Conservation (phyloP, 1,140 invertebrate genomes). For the Sycophila sp. region DNA sequence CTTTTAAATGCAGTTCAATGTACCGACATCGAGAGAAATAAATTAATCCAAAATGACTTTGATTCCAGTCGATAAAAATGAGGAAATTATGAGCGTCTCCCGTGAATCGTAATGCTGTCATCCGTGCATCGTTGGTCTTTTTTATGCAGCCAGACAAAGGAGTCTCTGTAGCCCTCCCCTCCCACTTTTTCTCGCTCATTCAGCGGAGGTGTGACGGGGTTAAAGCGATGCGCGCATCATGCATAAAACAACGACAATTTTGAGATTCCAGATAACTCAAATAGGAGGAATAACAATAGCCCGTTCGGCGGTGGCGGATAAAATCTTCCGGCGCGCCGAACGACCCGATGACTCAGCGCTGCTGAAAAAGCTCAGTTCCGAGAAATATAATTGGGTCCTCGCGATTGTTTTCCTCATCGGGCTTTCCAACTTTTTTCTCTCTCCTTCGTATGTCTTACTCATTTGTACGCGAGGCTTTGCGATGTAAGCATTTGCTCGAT, state of each 20-base stretch:
- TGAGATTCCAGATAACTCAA: conserved; percentile 12
- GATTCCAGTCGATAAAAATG: no score
- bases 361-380: neutral
- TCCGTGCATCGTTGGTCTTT: no score
- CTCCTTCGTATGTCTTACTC: no score
- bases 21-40: no score
- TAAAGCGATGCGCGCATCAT: conserved; percentile 8
- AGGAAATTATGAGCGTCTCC: no score
- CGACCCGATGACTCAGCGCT: neutral
- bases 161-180: no score
- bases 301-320: neutral
- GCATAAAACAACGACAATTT: conserved; percentile 9
- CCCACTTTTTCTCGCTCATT: neutral
- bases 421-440: neutral
- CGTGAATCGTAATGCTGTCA: no score
- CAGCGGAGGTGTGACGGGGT: neutral
- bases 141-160: neutral
- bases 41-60: no score
- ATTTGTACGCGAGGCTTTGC: no score
- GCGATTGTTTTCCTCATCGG: neutral
- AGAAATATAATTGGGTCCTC: neutral
- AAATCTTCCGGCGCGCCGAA: conserved; percentile 6
- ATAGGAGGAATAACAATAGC: conserved; percentile 5
- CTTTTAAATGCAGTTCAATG: no score
- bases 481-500: no score